Base-by-base conservation (phyloP, 2,797 vertebrate genomes). In the Spinus olivaceus region DNA sequence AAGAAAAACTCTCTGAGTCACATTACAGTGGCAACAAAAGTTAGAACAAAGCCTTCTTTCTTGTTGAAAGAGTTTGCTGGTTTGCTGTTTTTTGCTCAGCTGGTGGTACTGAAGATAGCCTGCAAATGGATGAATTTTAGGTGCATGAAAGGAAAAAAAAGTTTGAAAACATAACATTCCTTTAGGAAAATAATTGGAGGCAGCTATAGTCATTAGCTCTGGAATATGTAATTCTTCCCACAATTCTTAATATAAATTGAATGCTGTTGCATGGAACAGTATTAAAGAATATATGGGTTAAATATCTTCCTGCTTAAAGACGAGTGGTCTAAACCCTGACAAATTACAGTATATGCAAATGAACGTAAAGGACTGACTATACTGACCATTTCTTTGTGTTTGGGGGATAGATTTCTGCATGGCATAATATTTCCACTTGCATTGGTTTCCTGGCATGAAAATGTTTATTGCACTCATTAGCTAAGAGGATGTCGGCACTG, bases 401-500 rank as follows among this genome's bases (percentile, higher is more conserved):
- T 98, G 97, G 97, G 97, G 98, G 98, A 98, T 99, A 98, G 98
- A 98, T 98, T 98, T 98, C 98, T 98, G 96, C 96, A 97, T 98
- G 98, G 98, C 98, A 98, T 98, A 98, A 98, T 98, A 98, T 99
- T 99, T 99, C 98, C 98, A 98, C 98, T 98, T 97, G 98, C 98
- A 98, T 98, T 98, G 98, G 98, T 98, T 98, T 98, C 98, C 99
- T 99, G 98, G 98, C 98, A 99, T 98, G 98, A 98, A 99, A 98
- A 98, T 98, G 98, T 99, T 99, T 99, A 99, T 99, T 99, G 98
- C 98, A 97, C 99, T 99, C 99, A 99, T 99, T 99, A 99, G 98
- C 98, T 98, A 98, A 98, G 98, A 98, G 99, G 98, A 98, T 98
- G 98, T 98, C 98, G 99, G 99, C 99, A 98, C 93, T 89, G 97